Evolutionary conservation across 1,140 invertebrate genomes (phyloP), one percentile per base, ranked within the genome.

Genomic region (Theocolax elegans): DNA sequence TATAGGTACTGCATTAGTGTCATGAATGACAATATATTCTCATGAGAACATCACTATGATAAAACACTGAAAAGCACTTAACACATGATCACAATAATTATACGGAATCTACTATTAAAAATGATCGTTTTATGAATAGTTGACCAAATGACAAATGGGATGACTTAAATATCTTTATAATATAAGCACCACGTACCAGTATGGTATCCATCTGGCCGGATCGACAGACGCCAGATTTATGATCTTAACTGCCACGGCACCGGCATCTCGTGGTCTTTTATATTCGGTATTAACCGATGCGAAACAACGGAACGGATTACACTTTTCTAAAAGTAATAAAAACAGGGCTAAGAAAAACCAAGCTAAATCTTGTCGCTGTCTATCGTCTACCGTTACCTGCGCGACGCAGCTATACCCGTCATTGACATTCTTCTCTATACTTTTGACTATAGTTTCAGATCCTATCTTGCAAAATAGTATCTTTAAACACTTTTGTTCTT

Each of bases 241-340:
- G 70, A 74, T 74, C 66, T 69, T 77, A 78, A 85, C 84, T 86
- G 81, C 54, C 74, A 40, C 63, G 72, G 73, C 72, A 74, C 62
- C 71, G 71, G 71, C 66, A 74, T 75, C 63, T 21, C 66, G 31
- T 73, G 70, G 74, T 82, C 83, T 85, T 86, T 85, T 86, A 86
- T 86, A 86, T 84, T 83, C 81, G 63, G 69, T 49, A 78, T 75
- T 82, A 78, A 83, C 68, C 76, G 83, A 81, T 83, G 82, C 82
- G 77, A 81, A 73, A 79, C 83, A 75, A 76, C 59, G 75, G 79
- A 83, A 81, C 76, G 77, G 76, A 80, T 76, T 79, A 77, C 71
- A 77, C 82, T 85, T 86, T 86, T 81, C 83, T 85, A 83, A 82
- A 81, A 78, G 69, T 73, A 31, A 81, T 75, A 86, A 86, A 85